Evolutionary conservation across 2,797 vertebrate species (phyloP), one percentile per base, ranked within the genome.

Genomic region (Sebastes itinus): DNA sequence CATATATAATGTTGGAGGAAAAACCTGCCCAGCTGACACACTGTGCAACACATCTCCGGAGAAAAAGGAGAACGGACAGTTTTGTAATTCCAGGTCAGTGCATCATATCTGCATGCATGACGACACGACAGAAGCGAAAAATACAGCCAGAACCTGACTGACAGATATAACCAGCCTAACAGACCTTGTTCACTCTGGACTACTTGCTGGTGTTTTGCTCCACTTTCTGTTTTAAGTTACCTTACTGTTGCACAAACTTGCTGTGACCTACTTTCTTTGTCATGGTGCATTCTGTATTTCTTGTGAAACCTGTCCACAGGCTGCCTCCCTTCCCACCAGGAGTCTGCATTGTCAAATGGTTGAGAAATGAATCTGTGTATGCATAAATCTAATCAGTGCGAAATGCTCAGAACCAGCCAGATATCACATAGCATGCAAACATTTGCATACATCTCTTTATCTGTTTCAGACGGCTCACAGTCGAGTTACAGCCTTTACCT

Each of bases 401-500:
- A 70, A 59, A 73, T 28, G 28, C 65, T 66, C 54, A 25, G 28
- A 79, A 67, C 11, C 58, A 42, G 42, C 68, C 58, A 30, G 56
- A 76, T 35, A 38, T 66, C 59, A 28, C 20, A 22, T 27, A 3
- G 42, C n/a, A n/a, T 32, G 27, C 62, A 77, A 56, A 75, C 55
- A 30, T 63, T 56, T 42, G 6, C 35, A 58, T 18, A 52, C 2
- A 20, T 14, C 6, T 60, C 32, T 60, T 68, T 70, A 71, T 78
- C 52, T 77, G 20, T 52, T 22, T 64, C 12, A 54, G 54, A 55
- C 0, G 2, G 18, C 54, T 77, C 72, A 75, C 42, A 49, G 65
- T 80, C 27, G n/a, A 22, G 46, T 71, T 52, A 56, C 28, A 64
- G 28, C 94, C 87, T 95, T 96, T 75, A 92, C 94, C 30, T 95